phyloP scores from a whole-genome alignment of 2,113 vertebrate species.

The Syngnathus scovelli region DNA sequence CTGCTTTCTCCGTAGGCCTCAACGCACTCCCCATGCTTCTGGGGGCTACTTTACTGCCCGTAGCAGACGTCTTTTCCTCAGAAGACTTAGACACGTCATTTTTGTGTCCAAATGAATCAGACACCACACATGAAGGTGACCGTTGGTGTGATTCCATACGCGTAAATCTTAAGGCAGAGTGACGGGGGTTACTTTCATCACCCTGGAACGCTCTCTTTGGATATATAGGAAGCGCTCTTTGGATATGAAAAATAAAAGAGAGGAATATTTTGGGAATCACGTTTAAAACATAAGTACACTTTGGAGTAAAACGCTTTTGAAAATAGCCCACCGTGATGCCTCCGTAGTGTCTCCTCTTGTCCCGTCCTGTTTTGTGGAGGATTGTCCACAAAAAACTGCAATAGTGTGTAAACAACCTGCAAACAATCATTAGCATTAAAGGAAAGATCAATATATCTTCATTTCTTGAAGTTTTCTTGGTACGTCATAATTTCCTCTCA shows the following conservation, averaged over 20 bases:
- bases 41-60: conserved; percentile 74
- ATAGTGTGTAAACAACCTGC: conserved; percentile 6
- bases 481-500: not conserved
- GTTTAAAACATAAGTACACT: conserved; percentile 58
- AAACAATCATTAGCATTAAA: conserved; percentile 12
- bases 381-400: not conserved
- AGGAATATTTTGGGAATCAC: conserved; percentile 15
- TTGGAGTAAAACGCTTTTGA: conserved; percentile 76
- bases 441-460: not conserved
- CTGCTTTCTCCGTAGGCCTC: conserved; percentile 73
- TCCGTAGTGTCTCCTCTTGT: conserved; percentile 34
- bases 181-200: conserved; percentile 75
- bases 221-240: conserved; percentile 1
- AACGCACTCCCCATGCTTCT: conserved; percentile 74
- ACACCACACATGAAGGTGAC: conserved; percentile 64
- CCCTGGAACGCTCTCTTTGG: conserved; percentile 36
- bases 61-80: conserved; percentile 71
- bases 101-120: conserved; percentile 58
- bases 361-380: conserved; percentile 14
- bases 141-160: conserved; percentile 45
- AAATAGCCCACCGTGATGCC: conserved; percentile 72
- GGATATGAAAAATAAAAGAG: conserved; percentile 6
- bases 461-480: no score
- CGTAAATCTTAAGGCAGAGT: conserved; percentile 38
- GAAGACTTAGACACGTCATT: conserved; percentile 66